A percentile compares a stretch with the other conserved stretches of the same genome.
phyloP scores from a whole-genome alignment of 2,797 vertebrate genomes.

The Tenualosa thibaudeaui region DNA sequence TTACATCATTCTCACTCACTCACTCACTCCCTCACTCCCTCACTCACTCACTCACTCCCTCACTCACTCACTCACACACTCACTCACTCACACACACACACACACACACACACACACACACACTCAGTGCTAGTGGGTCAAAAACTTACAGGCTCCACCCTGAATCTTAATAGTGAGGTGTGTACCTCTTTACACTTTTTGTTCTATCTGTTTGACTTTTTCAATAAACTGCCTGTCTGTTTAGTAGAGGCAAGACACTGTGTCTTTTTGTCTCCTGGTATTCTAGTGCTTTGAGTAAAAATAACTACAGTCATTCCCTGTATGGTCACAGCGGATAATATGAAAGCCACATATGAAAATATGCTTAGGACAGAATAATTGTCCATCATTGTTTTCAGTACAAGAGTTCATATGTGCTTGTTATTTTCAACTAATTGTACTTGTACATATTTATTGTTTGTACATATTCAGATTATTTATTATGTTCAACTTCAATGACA shows the following conservation, averaged over 20 bases:
- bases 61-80: neutral
- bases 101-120: neutral
- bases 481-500: neutral
- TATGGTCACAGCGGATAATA: neutral
- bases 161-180: neutral
- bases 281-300: neutral
- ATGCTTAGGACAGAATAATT: neutral
- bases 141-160: neutral
- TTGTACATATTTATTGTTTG: neutral
- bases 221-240: neutral
- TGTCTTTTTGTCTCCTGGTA: neutral
- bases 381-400: neutral
- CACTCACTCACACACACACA: constrained; percentile 18
- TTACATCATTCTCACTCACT: neutral
- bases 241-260: neutral
- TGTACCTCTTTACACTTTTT: neutral
- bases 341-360: neutral
- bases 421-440: neutral
- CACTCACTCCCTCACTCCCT: too few species aligned
- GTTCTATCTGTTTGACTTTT: neutral
- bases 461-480: neutral
- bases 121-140: constrained; percentile 11
- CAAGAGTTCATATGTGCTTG: neutral
- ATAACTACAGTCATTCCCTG: neutral
- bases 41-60: too few species aligned